Percentiles rank a stretch among this genome's conserved stretches.
phyloP scores from a whole-genome alignment of 2,113 vertebrate species.

The Halcyon malimbica region DNA sequence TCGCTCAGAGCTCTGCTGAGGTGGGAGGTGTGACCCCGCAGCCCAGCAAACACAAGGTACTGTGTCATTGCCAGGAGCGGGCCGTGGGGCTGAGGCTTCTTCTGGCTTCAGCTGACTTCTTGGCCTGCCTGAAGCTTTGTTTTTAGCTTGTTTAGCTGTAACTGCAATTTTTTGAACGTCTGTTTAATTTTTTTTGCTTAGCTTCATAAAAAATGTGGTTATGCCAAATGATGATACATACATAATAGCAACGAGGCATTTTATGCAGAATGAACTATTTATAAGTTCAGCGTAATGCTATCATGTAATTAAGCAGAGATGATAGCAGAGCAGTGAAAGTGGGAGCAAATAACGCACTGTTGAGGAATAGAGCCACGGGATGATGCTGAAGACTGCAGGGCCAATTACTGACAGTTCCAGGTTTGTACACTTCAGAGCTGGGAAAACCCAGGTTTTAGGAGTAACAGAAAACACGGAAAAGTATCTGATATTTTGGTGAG shows the following conservation, averaged over 20 bases:
- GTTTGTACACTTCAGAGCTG: background rate
- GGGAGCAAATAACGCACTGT: background rate
- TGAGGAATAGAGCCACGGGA: background rate
- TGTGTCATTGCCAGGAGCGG: background rate
- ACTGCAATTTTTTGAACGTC: background rate
- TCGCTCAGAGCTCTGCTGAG: background rate
- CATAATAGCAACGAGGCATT: background rate
- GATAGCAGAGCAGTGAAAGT: background rate
- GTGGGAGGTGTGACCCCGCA: background rate
- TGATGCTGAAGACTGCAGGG: background rate
- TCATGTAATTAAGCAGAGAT: background rate
- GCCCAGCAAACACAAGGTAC: background rate
- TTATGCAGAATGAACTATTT: background rate
- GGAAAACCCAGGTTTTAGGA: background rate
- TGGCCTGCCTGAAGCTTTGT: background rate
- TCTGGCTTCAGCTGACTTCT: background rate
- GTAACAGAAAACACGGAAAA: background rate
- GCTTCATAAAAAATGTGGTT: background rate
- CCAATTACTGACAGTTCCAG: background rate
- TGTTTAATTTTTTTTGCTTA: background rate
- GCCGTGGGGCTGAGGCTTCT: background rate
- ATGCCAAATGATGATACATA: background rate
- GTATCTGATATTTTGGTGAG: background rate
- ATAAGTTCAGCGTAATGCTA: background rate
- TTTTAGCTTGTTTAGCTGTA: background rate